Base-by-base conservation (phyloP, 2,113 vertebrate genomes). In the Donacobius atricapilla region DNA sequence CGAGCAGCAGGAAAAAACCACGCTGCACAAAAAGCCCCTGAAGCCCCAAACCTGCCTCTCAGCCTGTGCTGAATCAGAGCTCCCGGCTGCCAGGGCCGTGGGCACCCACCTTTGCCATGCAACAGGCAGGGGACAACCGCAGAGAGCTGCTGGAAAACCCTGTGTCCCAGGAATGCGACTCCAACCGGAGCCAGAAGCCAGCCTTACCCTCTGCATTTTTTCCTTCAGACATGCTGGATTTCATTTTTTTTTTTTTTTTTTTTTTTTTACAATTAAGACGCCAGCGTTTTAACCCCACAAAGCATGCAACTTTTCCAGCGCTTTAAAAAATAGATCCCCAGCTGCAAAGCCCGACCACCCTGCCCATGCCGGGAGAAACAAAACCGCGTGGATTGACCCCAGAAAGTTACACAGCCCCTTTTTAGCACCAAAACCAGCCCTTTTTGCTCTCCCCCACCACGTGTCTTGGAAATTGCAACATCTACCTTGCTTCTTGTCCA, bases 401-500 rank as follows among this genome's bases (percentile, higher is more conserved):
- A 21, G 3, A 69, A 76, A 92, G 51, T 89, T 86, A 27, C 81
- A 57, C 13, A 1, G 53, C 44, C n/a, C 81, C 87, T 56, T 54
- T 54, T 47, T 22, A 79, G 92, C 82, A 83, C 24, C 70, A 37
- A 23, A 51, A 56, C 40, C 13, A 2, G 53, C 44, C 33, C 81
- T 42, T 54, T 79, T 23, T 3, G 3, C 68, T 85, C 50, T 28
- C 79, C 54, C 86, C 86, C 81, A 39, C 68, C 94, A 93, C 73
- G 91, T 88, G 93, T 51, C 93, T 93, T 91, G 72, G 30, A 80
- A 93, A 91, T 96, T 97, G 96, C 97, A 97, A 96, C 94, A 96
- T 93, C 78, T 96, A 98, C 97, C 97, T 97, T 97, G 96, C 90
- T 94, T 98, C 87, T 94, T 97, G 94, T 98, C 97, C 97, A 98